Evolutionary conservation across 1,140 invertebrate species (phyloP).

Genomic region (Anagrus nilaparvatae): DNA sequence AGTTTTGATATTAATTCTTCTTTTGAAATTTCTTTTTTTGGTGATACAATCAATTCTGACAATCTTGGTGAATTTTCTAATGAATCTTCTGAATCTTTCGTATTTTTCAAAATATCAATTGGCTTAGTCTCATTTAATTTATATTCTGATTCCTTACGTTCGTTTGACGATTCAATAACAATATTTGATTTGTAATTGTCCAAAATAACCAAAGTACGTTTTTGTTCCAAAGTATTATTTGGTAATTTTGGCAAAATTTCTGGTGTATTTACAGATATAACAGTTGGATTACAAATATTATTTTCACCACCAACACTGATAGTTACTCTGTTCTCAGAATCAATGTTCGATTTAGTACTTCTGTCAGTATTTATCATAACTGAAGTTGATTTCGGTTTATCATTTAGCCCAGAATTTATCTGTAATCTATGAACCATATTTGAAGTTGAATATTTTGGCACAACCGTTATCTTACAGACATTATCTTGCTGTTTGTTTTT

Average conservation of each 20-base stretch:
- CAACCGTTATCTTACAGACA: constrained; percentile 39
- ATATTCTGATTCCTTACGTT: no score
- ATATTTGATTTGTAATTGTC: constrained; percentile 40
- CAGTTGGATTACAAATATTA: constrained; percentile 35
- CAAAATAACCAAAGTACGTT: constrained; percentile 36
- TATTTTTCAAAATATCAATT: no score
- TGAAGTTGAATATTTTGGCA: constrained; percentile 25
- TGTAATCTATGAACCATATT: constrained; percentile 48
- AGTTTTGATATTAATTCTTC: constrained; percentile 36
- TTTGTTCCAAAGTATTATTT: constrained; percentile 27
- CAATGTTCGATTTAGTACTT: constrained; percentile 43
- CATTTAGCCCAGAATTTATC: no score
- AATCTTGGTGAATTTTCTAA: neutral
- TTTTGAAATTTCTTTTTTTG: constrained; percentile 22
- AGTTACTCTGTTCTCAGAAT: constrained; percentile 36
- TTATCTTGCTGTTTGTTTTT: constrained; percentile 19
- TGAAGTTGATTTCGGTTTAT: no score
- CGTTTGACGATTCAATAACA: constrained; percentile 31
- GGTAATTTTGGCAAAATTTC: constrained; percentile 18
- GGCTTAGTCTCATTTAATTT: no score
- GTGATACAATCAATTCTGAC: neutral
- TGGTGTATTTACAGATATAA: constrained; percentile 25
- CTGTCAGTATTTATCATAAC: no score
- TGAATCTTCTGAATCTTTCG: constrained; percentile 3
- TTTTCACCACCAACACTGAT: constrained; percentile 39